phyloP scores from a whole-genome alignment of 2,113 vertebrate genomes.

The Mirounga angustirostris region DNA sequence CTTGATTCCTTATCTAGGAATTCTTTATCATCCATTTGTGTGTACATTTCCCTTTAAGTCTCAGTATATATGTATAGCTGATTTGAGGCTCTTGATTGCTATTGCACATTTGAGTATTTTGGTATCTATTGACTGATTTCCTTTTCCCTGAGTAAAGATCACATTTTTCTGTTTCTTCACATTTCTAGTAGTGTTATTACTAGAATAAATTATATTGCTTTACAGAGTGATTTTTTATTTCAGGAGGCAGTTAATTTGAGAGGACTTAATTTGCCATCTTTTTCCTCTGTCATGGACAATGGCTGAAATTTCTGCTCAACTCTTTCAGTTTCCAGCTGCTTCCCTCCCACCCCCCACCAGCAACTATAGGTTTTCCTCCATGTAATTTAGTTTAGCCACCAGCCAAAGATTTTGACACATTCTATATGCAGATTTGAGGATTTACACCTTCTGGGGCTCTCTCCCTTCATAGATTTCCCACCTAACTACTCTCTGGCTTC shows the following conservation, averaged over 20 bases:
- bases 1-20: background rate
- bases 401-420: background rate
- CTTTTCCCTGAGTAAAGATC: background rate
- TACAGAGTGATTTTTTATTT: constrained; percentile 6
- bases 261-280: background rate
- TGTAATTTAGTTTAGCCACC: background rate
- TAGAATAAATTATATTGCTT: background rate
- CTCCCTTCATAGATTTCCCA: background rate
- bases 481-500: background rate
- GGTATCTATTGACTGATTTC: background rate
- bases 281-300: background rate
- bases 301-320: background rate
- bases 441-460: background rate
- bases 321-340: background rate
- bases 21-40: background rate
- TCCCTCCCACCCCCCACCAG: background rate
- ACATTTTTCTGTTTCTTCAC: background rate
- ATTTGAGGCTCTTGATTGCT: background rate
- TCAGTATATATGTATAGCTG: background rate
- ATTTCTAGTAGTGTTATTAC: background rate
- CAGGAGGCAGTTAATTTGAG: background rate
- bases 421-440: background rate
- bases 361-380: background rate
- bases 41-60: background rate
- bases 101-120: background rate